phyloP scores from a whole-genome alignment of 1,140 invertebrate species.

The Drosophila tropicalis region DNA sequence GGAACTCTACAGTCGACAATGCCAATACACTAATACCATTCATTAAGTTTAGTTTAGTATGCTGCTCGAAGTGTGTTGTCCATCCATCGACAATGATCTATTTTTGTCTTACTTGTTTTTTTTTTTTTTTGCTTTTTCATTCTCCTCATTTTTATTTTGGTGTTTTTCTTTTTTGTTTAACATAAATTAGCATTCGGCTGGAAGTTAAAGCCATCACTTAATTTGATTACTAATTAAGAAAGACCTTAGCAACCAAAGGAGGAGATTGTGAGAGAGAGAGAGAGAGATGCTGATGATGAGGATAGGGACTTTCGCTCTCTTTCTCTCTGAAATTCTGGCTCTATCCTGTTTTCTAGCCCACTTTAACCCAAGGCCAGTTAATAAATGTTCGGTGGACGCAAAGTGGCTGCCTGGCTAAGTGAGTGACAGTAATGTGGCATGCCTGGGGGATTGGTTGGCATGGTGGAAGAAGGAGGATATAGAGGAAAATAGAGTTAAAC shows the following conservation, averaged over 20 bases:
- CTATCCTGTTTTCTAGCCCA: background rate
- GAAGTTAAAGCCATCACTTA: slow-evolving; percentile 25
- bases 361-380: slow-evolving; percentile 16
- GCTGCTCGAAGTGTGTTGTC: no score
- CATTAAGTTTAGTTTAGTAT: no score
- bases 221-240: slow-evolving; percentile 28
- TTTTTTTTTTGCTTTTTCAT: background rate
- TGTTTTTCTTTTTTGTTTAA: background rate
- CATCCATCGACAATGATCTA: background rate
- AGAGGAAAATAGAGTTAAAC: slow-evolving; percentile 1
- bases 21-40: no score
- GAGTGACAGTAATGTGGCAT: slow-evolving; percentile 25
- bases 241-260: slow-evolving; percentile 1
- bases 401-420: slow-evolving; percentile 6
- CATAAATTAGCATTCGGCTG: slow-evolving; percentile 15
- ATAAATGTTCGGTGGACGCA: slow-evolving; percentile 12
- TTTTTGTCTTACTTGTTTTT: slow-evolving; percentile 9
- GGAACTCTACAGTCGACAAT: no score
- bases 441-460: slow-evolving; percentile 1
- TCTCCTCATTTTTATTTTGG: background rate
- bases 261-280: background rate
- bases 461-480: background rate
- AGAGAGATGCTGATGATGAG: background rate
- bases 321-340: no score
- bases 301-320: background rate